A percentile compares a stretch with the other conserved stretches of the same genome.
These are phyloP conservation scores for Narcine bancroftii DNA, from an alignment of 2,113 vertebrate species.

Conservation along the genomic window DNA sequence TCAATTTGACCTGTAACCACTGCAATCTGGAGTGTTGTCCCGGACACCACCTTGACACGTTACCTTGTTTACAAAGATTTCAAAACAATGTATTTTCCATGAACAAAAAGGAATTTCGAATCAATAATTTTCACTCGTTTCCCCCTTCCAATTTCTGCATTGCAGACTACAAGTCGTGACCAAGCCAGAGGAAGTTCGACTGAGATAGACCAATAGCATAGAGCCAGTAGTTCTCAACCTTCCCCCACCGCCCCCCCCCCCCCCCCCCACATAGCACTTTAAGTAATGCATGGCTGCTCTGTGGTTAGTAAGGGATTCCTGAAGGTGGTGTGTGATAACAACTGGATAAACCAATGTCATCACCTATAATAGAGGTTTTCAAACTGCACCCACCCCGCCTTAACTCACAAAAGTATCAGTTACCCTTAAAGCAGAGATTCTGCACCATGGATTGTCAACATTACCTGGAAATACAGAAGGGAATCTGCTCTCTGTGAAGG, in stretches of 20 bases:
- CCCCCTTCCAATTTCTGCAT: neutral
- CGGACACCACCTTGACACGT: too few species aligned
- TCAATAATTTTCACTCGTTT: neutral
- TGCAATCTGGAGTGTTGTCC: neutral
- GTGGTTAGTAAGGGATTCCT: too few species aligned
- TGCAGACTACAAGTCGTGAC: neutral
- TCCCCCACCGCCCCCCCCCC: too few species aligned
- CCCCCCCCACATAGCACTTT: too few species aligned
- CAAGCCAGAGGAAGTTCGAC: neutral
- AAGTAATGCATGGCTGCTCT: too few species aligned
- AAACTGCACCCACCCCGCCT: too few species aligned
- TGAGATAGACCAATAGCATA: neutral
- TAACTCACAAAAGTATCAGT: neutral
- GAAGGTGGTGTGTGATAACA: too few species aligned
- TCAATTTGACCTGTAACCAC: neutral
- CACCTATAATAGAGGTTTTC: too few species aligned
- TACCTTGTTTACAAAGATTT: too few species aligned
- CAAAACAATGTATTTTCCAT: neutral
- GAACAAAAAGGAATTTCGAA: neutral
- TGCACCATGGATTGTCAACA: slow-evolving; percentile 18
- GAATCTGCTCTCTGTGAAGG: neutral
- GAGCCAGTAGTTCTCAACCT: too few species aligned
- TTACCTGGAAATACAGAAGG: neutral
- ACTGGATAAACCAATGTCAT: too few species aligned
- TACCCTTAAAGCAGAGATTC: neutral